Percentiles rank a stretch among this genome's conserved stretches.
phyloP scores from a whole-genome alignment of 2,797 vertebrate species.

The Euthynnus affinis region DNA sequence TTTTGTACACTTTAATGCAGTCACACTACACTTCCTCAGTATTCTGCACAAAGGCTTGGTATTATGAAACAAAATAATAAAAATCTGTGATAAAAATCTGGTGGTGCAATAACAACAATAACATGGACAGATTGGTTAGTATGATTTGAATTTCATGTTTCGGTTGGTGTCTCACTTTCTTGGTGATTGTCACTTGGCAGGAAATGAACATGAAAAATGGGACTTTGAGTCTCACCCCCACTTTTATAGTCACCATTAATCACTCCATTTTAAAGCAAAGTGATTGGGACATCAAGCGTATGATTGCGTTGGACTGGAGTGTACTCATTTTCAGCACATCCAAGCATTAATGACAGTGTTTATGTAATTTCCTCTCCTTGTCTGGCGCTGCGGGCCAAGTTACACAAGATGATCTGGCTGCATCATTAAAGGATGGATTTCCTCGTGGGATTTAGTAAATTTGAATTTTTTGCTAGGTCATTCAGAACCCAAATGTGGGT shows the following conservation, averaged over 20 bases:
- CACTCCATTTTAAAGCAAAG: slow-evolving; percentile 23
- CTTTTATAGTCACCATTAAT: slow-evolving; percentile 28
- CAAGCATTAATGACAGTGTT: slow-evolving; percentile 35
- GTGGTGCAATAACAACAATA: neutral
- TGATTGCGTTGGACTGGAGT: slow-evolving; percentile 32
- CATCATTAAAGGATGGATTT: slow-evolving; percentile 1
- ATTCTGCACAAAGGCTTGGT: too few species aligned
- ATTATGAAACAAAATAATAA: neutral
- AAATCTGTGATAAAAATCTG: neutral
- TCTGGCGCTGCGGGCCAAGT: neutral
- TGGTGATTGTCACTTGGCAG: slow-evolving; percentile 17
- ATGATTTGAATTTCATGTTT: neutral
- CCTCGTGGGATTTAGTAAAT: slow-evolving; percentile 8
- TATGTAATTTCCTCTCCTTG: slow-evolving; percentile 27
- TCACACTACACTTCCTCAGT: neutral
- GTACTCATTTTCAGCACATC: slow-evolving; percentile 18
- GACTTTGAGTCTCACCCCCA: neutral
- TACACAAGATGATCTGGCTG: slow-evolving; percentile 8
- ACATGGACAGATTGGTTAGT: neutral
- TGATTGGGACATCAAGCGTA: slow-evolving; percentile 17
- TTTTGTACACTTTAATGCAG: neutral
- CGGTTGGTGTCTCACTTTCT: slow-evolving; percentile 16
- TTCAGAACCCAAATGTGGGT: neutral
- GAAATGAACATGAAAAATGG: slow-evolving; percentile 14
- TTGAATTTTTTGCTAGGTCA: slow-evolving; percentile 10